Evolutionary conservation across 2,888 invertebrate genomes (phyloP).

Genomic region (Sicus ferrugineus): DNA sequence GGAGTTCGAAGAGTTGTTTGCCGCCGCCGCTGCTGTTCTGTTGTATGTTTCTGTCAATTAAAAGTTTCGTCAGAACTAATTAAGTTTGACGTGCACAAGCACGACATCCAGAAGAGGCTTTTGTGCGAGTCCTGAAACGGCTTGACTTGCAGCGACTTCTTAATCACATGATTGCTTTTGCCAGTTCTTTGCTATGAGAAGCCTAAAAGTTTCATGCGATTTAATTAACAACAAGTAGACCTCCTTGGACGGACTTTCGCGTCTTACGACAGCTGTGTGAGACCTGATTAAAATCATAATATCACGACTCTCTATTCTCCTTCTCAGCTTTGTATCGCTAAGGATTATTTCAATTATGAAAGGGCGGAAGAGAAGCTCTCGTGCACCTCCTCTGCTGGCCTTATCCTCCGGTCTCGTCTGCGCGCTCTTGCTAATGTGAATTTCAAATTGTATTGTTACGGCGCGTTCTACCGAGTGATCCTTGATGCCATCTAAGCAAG

Average conservation of each 20-base stretch:
- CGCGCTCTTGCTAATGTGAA: not conserved
- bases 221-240: not conserved
- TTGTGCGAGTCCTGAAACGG: not conserved
- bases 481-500: slow-evolving; percentile 11
- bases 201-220: not conserved
- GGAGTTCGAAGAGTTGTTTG: not conserved
- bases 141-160: slow-evolving; percentile 1
- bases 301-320: no score
- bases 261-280: not conserved
- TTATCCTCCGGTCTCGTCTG: not conserved
- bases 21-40: no score
- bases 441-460: slow-evolving; percentile 16
- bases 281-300: not conserved
- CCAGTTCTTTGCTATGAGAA: no score
- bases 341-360: not conserved
- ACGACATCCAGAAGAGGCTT: not conserved
- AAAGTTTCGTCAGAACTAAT: slow-evolving; percentile 9
- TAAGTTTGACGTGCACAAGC: not conserved
- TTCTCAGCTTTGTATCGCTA: not conserved
- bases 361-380: not conserved
- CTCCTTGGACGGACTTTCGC: not conserved
- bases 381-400: no score
- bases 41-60: slow-evolving; percentile 12
- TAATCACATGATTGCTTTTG: not conserved
- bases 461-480: slow-evolving; percentile 1